Evolutionary conservation across 2,113 vertebrate species (phyloP), one percentile per base, ranked within the genome.

Genomic region (Brachyhypopomus occidentalis): DNA sequence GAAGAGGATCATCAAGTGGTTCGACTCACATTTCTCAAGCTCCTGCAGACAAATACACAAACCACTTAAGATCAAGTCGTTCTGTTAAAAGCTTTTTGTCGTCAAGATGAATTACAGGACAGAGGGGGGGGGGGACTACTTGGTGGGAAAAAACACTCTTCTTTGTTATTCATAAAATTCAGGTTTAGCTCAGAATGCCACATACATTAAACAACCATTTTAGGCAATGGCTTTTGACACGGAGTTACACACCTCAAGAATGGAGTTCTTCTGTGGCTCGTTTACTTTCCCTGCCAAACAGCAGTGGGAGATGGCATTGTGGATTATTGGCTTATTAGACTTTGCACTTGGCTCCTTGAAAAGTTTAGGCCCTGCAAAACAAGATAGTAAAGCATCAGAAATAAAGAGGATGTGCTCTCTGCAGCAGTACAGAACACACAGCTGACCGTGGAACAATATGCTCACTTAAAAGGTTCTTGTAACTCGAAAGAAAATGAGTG

Each of bases 311-410:
- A 96, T 91, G 5, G 95, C 95, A 0, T 96, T 96, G 85, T 96
- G 95, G 63, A 96, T 96, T 48, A 96, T 95, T 0, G 92, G 90
- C 38, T 96, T 96, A 90, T 96, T 96, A 5, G 95, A 96, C 72
- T 96, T 96, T 84, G 95, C 94, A 69, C 95, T 96, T 64, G 95
- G 95, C 12, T 96, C 95, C 89, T 94, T 96, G 78, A 96, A 96
- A 72, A 96, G 91, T 90, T 95, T 96, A 34, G 95, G 95, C 84
- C 95, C 95, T 96, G 41, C 22, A 59, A 27, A 0, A 22, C 73
- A 7, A 22, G 8, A 38, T 67, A 38, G 30, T 38, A 67, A 0
- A 38, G 30, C 36, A 34, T 5, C 63, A 66, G 63, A 34, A 66
- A 66, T 66, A 66, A 34, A 34, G n/a, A 14, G 22, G 41, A 41